These are phyloP conservation scores for Silurus glanis DNA, from an alignment of 2,113 vertebrate species.

Conservation along the genomic window DNA sequence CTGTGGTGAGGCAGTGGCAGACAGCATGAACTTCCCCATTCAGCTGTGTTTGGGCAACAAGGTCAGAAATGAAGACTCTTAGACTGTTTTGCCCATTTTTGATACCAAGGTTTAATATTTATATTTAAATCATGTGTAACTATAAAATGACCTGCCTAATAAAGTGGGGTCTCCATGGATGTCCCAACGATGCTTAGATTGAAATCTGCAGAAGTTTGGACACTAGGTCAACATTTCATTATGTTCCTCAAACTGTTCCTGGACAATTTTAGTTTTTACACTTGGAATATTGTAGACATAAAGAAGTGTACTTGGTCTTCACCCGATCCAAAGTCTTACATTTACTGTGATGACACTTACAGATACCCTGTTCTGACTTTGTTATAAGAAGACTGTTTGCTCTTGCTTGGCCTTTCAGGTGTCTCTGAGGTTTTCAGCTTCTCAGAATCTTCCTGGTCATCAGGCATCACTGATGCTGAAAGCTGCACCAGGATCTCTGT, in stretches of 20 bases:
- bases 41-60: constrained; percentile 82
- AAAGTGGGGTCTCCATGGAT: no score
- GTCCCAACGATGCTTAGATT: no score
- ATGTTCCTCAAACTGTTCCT: no score
- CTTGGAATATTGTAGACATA: no score
- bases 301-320: no score
- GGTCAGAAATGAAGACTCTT: constrained; percentile 61
- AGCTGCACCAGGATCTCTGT: constrained; percentile 78
- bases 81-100: neutral
- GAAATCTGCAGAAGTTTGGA: no score
- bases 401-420: constrained; percentile 68
- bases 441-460: constrained; percentile 73
- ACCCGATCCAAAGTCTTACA: no score
- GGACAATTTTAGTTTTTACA: no score
- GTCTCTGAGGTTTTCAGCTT: constrained; percentile 74
- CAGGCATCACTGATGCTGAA: constrained; percentile 67
- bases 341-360: no score
- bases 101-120: no score
- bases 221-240: no score
- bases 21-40: constrained; percentile 74
- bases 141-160: no score
- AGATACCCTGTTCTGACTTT: neutral
- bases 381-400: neutral
- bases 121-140: neutral
- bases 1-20: constrained; percentile 76